phyloP scores from a whole-genome alignment of 2,888 invertebrate species.

The Drosophila anomalata region DNA sequence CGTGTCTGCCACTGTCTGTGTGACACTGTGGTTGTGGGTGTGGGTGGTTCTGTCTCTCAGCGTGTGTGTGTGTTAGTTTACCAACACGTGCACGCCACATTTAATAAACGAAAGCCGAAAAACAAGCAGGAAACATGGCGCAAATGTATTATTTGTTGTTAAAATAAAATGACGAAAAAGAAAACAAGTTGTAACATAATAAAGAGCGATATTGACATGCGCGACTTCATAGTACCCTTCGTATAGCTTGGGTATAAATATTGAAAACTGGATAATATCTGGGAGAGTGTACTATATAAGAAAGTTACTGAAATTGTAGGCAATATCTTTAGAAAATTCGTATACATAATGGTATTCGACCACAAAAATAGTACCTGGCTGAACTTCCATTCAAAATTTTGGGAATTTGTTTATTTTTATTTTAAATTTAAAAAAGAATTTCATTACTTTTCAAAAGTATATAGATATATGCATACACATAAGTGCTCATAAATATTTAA shows the following conservation, averaged over 20 bases:
- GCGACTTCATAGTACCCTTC: conserved; percentile 32
- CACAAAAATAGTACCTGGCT: no score
- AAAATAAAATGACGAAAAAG: conserved; percentile 58
- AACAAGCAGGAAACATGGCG: conserved; percentile 58
- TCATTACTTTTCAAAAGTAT: no score
- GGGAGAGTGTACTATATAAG: neutral
- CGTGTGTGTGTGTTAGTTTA: conserved; percentile 51
- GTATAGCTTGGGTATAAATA: neutral
- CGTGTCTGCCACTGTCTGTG: conserved; percentile 28
- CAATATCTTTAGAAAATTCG: no score
- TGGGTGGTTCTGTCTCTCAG: conserved; percentile 13
- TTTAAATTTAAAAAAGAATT: no score
- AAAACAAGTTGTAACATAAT: conserved; percentile 47
- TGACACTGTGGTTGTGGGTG: conserved; percentile 21
- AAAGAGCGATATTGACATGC: conserved; percentile 9
- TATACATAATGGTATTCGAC: no score
- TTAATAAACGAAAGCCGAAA: conserved; percentile 62
- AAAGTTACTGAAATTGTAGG: no score
- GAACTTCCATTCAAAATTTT: no score
- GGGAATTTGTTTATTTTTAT: no score
- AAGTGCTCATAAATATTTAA: no score
- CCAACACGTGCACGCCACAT: conserved; percentile 76
- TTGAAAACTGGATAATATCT: neutral
- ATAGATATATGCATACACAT: no score
- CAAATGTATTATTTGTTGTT: conserved; percentile 69